Conservation (phyloP, 2,113 vertebrate genomes). For the Podocnemis expansa region DNA sequence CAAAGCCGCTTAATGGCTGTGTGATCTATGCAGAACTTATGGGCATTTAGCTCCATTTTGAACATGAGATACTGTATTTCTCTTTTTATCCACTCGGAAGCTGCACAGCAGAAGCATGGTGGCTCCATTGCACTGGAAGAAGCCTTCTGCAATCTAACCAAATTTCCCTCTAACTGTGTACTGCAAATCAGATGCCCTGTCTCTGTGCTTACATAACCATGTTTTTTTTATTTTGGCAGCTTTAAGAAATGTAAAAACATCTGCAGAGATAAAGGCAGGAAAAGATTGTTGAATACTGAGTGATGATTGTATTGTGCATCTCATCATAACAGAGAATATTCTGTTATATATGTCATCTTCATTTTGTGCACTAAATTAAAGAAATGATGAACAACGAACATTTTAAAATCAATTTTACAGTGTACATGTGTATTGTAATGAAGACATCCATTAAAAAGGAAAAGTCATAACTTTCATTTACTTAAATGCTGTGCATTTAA, state of each 20-base stretch:
- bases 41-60: accelerated
- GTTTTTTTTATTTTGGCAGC: neutral
- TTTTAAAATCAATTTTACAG: neutral
- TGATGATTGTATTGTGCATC: neutral
- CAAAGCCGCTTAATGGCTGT: too few relatives aligned
- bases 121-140: accelerated
- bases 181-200: neutral
- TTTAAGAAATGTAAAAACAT: neutral
- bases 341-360: accelerated
- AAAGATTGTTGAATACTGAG: neutral
- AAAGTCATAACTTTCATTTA: neutral
- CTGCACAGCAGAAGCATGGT: neutral
- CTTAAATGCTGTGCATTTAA: neutral
- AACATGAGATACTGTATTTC: neutral
- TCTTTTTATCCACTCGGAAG: neutral
- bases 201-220: neutral
- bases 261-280: neutral
- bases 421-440: neutral
- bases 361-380: neutral
- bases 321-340: neutral
- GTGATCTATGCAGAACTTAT: accelerated
- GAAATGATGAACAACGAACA: neutral
- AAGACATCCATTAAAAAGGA: neutral
- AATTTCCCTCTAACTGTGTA: neutral
- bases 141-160: neutral